Percentiles rank a stretch among this genome's conserved stretches.
These are phyloP conservation scores for Alaudala cheleensis DNA, from an alignment of 2,113 vertebrate genomes.

Conservation along the genomic window DNA sequence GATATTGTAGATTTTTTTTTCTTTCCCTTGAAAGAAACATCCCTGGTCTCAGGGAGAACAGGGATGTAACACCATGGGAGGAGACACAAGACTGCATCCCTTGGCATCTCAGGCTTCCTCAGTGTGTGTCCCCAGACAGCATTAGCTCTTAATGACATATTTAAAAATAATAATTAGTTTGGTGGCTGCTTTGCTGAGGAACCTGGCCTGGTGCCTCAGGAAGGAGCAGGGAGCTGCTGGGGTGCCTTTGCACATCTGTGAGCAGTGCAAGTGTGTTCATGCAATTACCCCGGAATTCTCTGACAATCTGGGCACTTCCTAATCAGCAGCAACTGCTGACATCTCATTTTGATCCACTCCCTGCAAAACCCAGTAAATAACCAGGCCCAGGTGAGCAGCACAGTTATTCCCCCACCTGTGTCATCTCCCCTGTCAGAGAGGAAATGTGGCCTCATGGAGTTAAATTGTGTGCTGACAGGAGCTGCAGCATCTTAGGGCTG, in stretches of 20 bases:
- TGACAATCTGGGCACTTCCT: not conserved
- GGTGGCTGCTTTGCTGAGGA: not conserved
- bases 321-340: not conserved
- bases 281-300: not conserved
- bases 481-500: not conserved
- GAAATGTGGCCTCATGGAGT: not conserved
- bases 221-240: not conserved
- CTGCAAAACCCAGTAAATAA: not conserved
- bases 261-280: accelerated
- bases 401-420: not conserved
- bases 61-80: not conserved
- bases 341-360: not conserved
- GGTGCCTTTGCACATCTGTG: not conserved
- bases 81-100: not conserved
- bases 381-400: accelerated
- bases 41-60: not conserved
- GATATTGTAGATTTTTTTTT: not conserved
- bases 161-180: not conserved
- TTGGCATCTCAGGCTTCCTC: not conserved
- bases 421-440: not conserved
- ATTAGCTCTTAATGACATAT: not conserved
- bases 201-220: not conserved
- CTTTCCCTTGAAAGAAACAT: not conserved
- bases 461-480: not conserved
- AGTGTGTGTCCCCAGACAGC: not conserved